Conservation (phyloP, 2,797 vertebrate species). For the Hyperoplus lanceolatus region DNA sequence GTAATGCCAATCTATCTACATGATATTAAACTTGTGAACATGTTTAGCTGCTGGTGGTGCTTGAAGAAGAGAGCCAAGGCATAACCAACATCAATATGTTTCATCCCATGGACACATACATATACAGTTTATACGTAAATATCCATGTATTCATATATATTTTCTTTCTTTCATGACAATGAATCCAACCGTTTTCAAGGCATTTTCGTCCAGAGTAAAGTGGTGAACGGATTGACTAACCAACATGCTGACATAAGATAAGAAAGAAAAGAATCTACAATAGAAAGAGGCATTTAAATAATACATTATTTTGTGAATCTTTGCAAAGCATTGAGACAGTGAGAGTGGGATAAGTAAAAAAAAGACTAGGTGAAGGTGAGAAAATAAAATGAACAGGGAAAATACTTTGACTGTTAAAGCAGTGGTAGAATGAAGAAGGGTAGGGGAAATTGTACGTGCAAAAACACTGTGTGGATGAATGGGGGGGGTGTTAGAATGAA, state of each 20-base stretch:
- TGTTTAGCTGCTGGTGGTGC: background rate
- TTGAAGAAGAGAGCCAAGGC: background rate
- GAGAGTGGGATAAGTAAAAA: constrained; percentile 47
- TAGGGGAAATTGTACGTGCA: constrained; percentile 8
- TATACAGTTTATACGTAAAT: too few species aligned
- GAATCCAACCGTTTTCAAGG: background rate
- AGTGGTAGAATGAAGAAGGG: background rate
- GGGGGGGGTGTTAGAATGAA: constrained; percentile 55
- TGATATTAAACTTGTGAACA: background rate
- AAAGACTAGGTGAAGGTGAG: constrained; percentile 39
- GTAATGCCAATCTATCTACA: background rate
- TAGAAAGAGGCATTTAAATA: constrained; percentile 1
- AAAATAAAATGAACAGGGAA: constrained; percentile 39
- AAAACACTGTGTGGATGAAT: constrained; percentile 40
- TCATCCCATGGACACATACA: background rate
- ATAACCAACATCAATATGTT: background rate
- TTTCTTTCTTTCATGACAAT: background rate
- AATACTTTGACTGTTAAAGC: constrained; percentile 56
- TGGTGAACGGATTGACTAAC: too few species aligned
- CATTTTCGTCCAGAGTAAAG: background rate
- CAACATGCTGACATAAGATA: background rate
- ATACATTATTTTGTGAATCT: background rate
- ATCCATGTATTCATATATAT: too few species aligned
- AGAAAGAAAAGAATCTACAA: background rate
- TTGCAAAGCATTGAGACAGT: constrained; percentile 14